Evolutionary conservation across 1,140 invertebrate genomes (phyloP), one percentile per base, ranked within the genome.

Genomic region (Drosophila kurseongensis): DNA sequence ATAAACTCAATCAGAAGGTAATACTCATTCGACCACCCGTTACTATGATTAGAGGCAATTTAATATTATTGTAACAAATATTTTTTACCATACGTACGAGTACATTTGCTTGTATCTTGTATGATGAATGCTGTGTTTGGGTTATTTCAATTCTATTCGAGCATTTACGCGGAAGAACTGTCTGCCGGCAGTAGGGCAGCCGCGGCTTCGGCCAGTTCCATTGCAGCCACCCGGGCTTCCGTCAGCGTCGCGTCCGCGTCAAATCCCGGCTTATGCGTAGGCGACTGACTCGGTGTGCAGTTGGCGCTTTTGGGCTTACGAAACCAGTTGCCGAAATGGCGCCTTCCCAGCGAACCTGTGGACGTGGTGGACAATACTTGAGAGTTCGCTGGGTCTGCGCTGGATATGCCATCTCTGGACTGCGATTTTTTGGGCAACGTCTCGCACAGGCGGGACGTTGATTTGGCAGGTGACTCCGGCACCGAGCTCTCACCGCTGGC

Each of bases 231-330:
- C 45, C 84, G 76, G 48, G 84, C 84, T 18, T 81, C 84, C 14
- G 84, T 88, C 7, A 88, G 66, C 1, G 84, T 88, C 0, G 66
- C 74, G 44, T 88, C 80, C 7, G 84, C 84, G 63, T 88, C 84
- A 32, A 89, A 89, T 65, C 58, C 50, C 35, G 90, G 66, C 63
- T 92, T 91, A 51, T 92, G 92, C 12, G 91, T 92, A 4, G 92
- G 92, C n/a, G 91, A 92, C 38, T 92, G 91, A 58, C 91, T 92
- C 0, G 92, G 92, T 7, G 92, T 92, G 40, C 90, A 89, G 36
- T 91, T 91, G 45, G 82, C 80, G 62, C 91, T 92, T 58, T 92
- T 92, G 29, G 91, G 82, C 29, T 92, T 92, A 14, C 92, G 88
- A 52, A 92, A 92, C 92, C 92, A 92, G 59, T 90, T 92, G 27